phyloP scores from a whole-genome alignment of 1,140 invertebrate species.

The Piezodorus guildinii region DNA sequence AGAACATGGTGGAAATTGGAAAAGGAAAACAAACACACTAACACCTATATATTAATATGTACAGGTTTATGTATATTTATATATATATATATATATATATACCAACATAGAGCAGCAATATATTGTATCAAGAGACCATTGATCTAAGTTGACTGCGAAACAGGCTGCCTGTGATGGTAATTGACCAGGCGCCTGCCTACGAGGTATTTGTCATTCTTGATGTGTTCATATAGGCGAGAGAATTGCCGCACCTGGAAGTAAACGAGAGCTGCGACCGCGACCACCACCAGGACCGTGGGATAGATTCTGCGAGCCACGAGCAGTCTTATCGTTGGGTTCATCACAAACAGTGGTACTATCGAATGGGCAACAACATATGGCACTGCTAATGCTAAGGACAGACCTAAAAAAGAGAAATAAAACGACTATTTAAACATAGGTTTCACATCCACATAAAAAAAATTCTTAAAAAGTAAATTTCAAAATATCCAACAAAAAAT shows the following conservation, averaged over 20 bases:
- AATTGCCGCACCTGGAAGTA: conserved; percentile 79
- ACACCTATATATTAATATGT: no score
- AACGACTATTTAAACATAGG: no score
- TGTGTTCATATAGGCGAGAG: conserved; percentile 89
- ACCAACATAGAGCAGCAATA: no score
- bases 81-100: no score
- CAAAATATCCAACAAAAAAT: no score
- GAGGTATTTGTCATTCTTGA: conserved; percentile 98
- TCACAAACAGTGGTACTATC: conserved; percentile 66
- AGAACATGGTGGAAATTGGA: no score
- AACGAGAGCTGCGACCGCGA: conserved; percentile 25
- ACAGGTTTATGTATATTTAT: no score
- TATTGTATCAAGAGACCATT: no score
- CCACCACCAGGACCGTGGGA: conserved; percentile 67
- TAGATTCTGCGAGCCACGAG: conserved; percentile 79
- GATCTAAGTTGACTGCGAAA: neutral
- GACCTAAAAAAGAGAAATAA: conserved; percentile 31
- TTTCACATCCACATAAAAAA: no score
- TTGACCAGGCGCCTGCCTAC: conserved; percentile 90
- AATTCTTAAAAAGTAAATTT: no score
- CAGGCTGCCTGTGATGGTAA: conserved; percentile 50
- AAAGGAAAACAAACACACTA: no score
- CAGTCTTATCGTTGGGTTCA: conserved; percentile 57
- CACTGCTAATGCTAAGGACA: conserved; percentile 65
- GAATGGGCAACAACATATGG: conserved; percentile 81